Base-by-base conservation (phyloP, 2,113 vertebrate species). In the Periophthalmodon schlosseri region DNA sequence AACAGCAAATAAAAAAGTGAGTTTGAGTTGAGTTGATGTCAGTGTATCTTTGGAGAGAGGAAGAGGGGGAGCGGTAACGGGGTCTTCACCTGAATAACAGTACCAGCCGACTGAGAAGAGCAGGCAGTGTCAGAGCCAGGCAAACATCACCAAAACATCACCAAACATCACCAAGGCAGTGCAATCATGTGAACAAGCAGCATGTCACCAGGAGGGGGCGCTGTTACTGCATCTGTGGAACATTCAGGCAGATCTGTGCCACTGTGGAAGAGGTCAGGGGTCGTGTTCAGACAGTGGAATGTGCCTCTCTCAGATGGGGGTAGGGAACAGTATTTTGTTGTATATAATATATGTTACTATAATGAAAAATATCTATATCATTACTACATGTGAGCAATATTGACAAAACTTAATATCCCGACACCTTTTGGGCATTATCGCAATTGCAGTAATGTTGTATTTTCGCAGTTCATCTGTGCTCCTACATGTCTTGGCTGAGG, bases 31-130 rank as follows among this genome's bases (percentile, higher is more conserved):
- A 80, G 83, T 72, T 84, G 85, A 90, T 28, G 82, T 93, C 93
- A 93, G 93, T 94, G 92, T 92, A 89, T 93, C 84, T 92, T 92
- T 92, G 85, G 91, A 92, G 86, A 91, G 85, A 91, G 85, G 91
- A 87, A 91, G 90, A 92, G 91, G 90, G 28, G 87, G 89, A 90
- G 15, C 58, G 81, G 84, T 84, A 87, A 90, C 83, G 88, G 70
- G 84, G 49, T 52, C 1, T 52, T 50, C 49, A 50, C 49, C 49
- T 20, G 16, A 52, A 52, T 91, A 91, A 92, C 88, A 91, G 90
- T 91, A 91, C 90, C 81, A 90, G 89, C 86, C 91, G 86, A 90
- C 87, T 90, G 87, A 87, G 89, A 86, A 88, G 87, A 83, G 87
- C 86, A 89, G 90, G 90, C 90, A 89, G 87, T 91, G 88, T 90